phyloP scores from a whole-genome alignment of 2,888 invertebrate genomes.

The Agrotis segetum region DNA sequence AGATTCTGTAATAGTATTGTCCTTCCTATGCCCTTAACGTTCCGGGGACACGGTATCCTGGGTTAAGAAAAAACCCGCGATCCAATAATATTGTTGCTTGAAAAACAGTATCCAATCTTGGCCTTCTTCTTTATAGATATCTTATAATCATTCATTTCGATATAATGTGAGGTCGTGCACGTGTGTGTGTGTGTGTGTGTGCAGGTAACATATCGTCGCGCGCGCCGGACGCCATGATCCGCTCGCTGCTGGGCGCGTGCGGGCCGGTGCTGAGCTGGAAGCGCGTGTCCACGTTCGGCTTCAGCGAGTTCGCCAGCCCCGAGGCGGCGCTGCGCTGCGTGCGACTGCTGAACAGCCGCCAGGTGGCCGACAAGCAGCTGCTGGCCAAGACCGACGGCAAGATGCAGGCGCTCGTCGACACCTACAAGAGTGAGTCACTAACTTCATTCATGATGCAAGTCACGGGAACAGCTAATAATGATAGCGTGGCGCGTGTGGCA shows the following conservation, averaged over 20 bases:
- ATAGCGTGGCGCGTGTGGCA: not conserved
- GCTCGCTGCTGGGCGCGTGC: constrained; percentile 97
- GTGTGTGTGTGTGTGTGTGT: not conserved
- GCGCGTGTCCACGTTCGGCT: constrained; percentile 99
- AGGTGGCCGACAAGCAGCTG: constrained; percentile 97
- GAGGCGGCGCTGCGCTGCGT: constrained; percentile 99
- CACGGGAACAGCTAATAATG: too few relatives aligned
- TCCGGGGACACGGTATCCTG: too few relatives aligned
- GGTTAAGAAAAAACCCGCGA: too few relatives aligned
- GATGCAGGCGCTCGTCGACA: constrained; percentile 98
- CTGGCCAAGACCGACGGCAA: constrained; percentile 99
- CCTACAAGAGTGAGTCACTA: constrained; percentile 94
- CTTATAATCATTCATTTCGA: too few relatives aligned
- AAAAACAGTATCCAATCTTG: too few relatives aligned
- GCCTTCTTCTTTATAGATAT: too few relatives aligned
- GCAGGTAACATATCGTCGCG: constrained; percentile 94
- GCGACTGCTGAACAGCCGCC: constrained; percentile 97
- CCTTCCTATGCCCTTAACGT: too few relatives aligned
- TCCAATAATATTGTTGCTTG: too few relatives aligned
- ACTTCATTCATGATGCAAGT: too few relatives aligned
- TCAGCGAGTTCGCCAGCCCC: constrained; percentile 98
- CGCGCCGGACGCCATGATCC: constrained; percentile 98
- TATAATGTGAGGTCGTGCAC: too few relatives aligned
- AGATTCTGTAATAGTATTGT: too few relatives aligned
- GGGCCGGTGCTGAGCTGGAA: constrained; percentile 99